Conservation (phyloP, 2,888 invertebrate species). For the Tribolium freemani region DNA sequence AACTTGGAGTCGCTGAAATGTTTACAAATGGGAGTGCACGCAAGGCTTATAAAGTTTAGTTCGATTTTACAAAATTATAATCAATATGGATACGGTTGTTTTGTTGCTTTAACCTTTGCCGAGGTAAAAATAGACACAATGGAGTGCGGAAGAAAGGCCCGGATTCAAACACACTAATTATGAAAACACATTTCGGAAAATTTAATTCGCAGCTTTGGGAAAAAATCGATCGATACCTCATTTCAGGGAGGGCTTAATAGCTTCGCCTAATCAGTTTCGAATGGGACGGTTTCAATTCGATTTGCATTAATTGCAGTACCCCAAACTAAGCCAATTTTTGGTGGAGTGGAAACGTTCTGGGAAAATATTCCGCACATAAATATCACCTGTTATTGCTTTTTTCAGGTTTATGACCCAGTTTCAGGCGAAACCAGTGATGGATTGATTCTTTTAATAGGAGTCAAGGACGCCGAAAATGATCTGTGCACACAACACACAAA, state of each 20-base stretch:
- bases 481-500: not conserved
- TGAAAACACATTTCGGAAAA: slow-evolving; percentile 2
- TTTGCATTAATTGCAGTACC: not conserved
- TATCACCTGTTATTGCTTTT: not conserved
- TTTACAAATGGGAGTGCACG: too few relatives aligned
- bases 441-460: not conserved
- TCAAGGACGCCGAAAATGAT: not conserved
- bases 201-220: not conserved
- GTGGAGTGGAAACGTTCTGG: not conserved
- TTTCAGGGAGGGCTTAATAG: slow-evolving; percentile 10
- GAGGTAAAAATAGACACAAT: slow-evolving; percentile 34
- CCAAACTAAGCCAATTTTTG: not conserved
- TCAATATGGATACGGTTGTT: slow-evolving; percentile 40
- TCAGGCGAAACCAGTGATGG: not conserved
- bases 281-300: not conserved
- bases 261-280: slow-evolving; percentile 9
- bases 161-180: slow-evolving; percentile 26
- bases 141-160: slow-evolving; percentile 12
- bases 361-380: not conserved
- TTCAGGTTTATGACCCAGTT: not conserved
- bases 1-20: slow-evolving; percentile 77
- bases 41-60: not conserved
- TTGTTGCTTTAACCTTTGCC: slow-evolving; percentile 43
- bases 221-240: slow-evolving; percentile 24
- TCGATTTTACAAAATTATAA: slow-evolving; percentile 33